phyloP scores from a whole-genome alignment of 2,888 invertebrate species.

The Rhimphoctona megacephalus region DNA sequence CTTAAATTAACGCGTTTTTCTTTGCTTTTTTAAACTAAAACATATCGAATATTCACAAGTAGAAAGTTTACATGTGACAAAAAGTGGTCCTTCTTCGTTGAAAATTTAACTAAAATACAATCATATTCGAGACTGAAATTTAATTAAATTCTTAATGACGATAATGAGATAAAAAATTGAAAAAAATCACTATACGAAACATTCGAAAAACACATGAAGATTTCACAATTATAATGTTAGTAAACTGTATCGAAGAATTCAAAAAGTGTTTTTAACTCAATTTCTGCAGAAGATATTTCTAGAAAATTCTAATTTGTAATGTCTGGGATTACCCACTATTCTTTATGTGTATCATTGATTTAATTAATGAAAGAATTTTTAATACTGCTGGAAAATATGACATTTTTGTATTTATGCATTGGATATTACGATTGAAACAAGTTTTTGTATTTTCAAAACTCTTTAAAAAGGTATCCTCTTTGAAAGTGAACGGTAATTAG shows the following conservation, averaged over 20 bases:
- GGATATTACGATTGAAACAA: too few relatives aligned
- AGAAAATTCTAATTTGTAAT: too few relatives aligned
- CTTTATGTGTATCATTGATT: too few relatives aligned
- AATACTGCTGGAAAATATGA: too few relatives aligned
- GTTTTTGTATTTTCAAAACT: too few relatives aligned
- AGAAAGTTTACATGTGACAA: constrained; percentile 10
- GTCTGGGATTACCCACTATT: too few relatives aligned
- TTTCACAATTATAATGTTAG: neutral
- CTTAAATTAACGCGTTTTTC: constrained; percentile 37
- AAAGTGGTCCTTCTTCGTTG: neutral
- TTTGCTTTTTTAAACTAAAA: constrained; percentile 9
- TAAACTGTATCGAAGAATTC: neutral
- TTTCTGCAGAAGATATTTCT: neutral
- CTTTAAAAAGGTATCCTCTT: too few relatives aligned
- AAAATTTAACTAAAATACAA: neutral
- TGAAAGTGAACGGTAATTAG: too few relatives aligned
- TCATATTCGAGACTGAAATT: neutral
- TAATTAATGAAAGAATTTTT: too few relatives aligned
- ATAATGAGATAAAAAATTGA: neutral
- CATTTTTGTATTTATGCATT: too few relatives aligned
- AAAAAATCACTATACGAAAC: neutral
- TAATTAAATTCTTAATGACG: neutral
- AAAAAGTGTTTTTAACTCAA: neutral
- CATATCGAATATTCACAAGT: neutral
- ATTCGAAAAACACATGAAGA: too few relatives aligned